Base-by-base conservation (phyloP, 2,888 invertebrate species). In the Tachina fera region DNA sequence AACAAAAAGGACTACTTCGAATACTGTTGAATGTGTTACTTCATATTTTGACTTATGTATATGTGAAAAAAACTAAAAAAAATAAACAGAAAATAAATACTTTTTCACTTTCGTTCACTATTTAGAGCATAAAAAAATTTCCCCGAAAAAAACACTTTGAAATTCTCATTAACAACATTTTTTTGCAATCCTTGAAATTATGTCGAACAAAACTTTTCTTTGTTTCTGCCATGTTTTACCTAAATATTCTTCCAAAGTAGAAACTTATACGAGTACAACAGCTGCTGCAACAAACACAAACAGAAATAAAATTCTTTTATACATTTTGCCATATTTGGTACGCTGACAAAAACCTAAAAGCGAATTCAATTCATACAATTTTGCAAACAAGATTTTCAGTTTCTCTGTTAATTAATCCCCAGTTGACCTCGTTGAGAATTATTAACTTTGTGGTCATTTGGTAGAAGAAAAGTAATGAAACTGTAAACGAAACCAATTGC, bases 361-460 rank as follows among this genome's bases (percentile, higher is more conserved):
- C 10, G 41, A 67, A 67, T 39, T 63, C 43, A 39, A 14, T 72
- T 63, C 10, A 6, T 39, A 22, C 6, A 19, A 22, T 3, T 47
- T 70, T 65, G 53, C 51, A 22, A 56, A n/a, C 4, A 13, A 31
- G 5, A 65, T 60, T 72, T 43, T 13, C 22, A 19, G 49, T 63
- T 79, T 47, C 61, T n/a, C 14, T 76, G 71, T 81, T 84, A 80
- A 84, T 84, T 80, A 84, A 84, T 76, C 80, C 84, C 72, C 60
- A 31, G 72, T n/a, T 84, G 72, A 76, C 53, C 51, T 71, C 13
- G 31, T 61, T 84, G 49, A 43, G 75, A 58, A 76, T 53, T 51
- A 67, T 60, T 39, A 41, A 56, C 81, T 39, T 70, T 80, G 19
- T 80, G 79, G 51, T 51, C 45, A 79, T 65, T n/a, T 31, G 9